These are phyloP conservation scores for Podarcis cretensis DNA, from an alignment of 2,113 vertebrate genomes.

Conservation along the genomic window DNA sequence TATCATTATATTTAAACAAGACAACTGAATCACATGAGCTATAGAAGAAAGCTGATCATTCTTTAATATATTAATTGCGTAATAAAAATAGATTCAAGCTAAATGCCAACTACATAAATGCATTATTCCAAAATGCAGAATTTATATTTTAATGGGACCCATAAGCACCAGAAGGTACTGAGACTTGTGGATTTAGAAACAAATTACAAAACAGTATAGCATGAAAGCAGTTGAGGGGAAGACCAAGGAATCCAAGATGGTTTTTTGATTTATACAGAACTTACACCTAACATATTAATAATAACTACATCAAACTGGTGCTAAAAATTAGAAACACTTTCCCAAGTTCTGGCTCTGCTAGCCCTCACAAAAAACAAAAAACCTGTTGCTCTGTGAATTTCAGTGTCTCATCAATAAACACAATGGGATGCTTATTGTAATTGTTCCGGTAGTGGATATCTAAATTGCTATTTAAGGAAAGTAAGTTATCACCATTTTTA, in stretches of 20 bases:
- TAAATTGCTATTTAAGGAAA: not conserved
- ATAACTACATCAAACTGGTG: not conserved
- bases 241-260: not conserved
- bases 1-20: not conserved
- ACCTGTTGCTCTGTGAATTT: not conserved
- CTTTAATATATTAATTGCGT: not conserved
- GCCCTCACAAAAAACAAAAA: not conserved
- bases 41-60: not conserved
- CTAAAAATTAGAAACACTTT: not conserved
- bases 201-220: not conserved
- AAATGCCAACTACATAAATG: not conserved
- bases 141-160: not conserved
- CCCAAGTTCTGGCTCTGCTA: not conserved
- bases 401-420: not conserved
- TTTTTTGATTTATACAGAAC: not conserved
- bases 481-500: not conserved
- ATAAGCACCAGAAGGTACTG: not conserved
- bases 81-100: conserved; percentile 18
- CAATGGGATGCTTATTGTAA: not conserved
- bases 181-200: not conserved
- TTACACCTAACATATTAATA: not conserved
- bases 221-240: not conserved
- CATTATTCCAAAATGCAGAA: conserved; percentile 4
- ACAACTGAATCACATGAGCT: not conserved
- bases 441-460: not conserved